These are phyloP conservation scores for Eristalis intricaria DNA, from an alignment of 2,888 invertebrate species.

Conservation along the genomic window DNA sequence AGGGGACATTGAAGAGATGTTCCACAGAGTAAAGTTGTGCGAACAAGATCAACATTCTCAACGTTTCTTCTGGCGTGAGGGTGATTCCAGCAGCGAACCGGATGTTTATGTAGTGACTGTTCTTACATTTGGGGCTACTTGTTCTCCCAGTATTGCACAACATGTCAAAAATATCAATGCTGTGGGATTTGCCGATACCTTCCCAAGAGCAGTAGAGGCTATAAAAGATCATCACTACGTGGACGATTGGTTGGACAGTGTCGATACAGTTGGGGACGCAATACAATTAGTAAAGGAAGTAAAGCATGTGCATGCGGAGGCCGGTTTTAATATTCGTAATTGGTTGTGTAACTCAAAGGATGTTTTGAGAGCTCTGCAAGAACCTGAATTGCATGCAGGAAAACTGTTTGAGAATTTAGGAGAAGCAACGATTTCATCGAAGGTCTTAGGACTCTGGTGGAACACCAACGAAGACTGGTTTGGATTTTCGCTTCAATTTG, in stretches of 20 bases:
- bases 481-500: conserved; percentile 7
- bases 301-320: conserved; percentile 9
- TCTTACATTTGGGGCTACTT: conserved; percentile 73
- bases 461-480: background rate
- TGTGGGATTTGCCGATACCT: conserved; percentile 59
- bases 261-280: conserved; percentile 58
- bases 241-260: conserved; percentile 73
- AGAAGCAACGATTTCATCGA: background rate
- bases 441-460: conserved; percentile 27
- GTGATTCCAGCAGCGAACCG: conserved; percentile 69
- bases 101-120: conserved; percentile 71
- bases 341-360: conserved; percentile 68
- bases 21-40: conserved; percentile 73
- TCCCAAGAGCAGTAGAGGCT: conserved; percentile 63
- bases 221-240: conserved; percentile 73
- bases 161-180: conserved; percentile 72
- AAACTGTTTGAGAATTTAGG: background rate
- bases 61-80: conserved; percentile 75
- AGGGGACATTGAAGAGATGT: conserved; percentile 75
- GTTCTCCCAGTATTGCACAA: conserved; percentile 72
- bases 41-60: conserved; percentile 71
- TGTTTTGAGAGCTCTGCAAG: background rate
- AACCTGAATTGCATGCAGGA: no score
- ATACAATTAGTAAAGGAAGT: conserved; percentile 39
- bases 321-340: conserved; percentile 45